Base-by-base conservation (phyloP, 2,888 invertebrate species). In the Zelleria hepariella region DNA sequence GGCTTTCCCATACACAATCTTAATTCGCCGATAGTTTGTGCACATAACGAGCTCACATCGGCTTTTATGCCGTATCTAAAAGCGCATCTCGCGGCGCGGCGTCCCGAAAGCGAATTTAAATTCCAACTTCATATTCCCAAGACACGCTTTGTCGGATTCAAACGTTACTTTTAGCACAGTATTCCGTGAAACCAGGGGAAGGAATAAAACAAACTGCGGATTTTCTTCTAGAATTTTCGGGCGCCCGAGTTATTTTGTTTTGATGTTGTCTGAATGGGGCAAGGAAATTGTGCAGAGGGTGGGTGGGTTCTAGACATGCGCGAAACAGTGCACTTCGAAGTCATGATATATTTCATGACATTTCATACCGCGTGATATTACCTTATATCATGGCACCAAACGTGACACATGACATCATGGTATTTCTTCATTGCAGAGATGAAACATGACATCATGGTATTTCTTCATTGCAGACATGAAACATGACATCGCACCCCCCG, bases 201-300 rank as follows among this genome's bases (percentile, higher is more conserved):
- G 51, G 23, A 51, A 51, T 51, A 51, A 53, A 53, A 49, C 25
- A 53, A 53, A 24, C n/a, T 15, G 47, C 21, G 57, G 57, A 18
- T 57, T 57, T 57, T 18, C 48, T 8, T 24, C 62, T 64, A 42
- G 65, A 66, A 68, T 65, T 68, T 68, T 65, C 67, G 67, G 64
- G 62, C 64, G 57, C 62, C 32, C 57, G 60, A 64, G 67, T 67
- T 68, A 70, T 67, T 73, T 68, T 67, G 67, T 66, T 69, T 72
- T 72, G 70, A 68, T 67, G 69, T 65, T 64, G 62, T 63, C 63
- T 62, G 62, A 67, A 66, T 63, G 66, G 65, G 64, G 64, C 64
- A 65, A 65, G 65, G 65, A 67, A 68, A 69, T 72, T 68, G 68
- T 67, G 66, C 65, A 67, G 62, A 67, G 67, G 70, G 55, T n/a